Evolutionary conservation across 2,888 invertebrate species (phyloP).

Genomic region (Syritta pipiens): DNA sequence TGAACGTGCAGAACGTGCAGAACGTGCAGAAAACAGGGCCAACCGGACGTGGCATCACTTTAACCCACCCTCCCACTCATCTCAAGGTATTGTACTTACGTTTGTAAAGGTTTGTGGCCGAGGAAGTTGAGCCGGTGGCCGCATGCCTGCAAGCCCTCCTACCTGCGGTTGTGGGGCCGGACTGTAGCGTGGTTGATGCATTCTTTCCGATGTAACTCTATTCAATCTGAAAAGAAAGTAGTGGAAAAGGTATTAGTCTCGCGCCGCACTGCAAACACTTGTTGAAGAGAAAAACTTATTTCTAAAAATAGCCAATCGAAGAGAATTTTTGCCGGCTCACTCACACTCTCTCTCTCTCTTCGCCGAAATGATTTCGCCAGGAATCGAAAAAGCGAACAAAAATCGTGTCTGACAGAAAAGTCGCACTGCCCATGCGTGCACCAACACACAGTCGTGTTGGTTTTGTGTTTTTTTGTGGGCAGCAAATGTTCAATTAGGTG

Average conservation of each 20-base stretch:
- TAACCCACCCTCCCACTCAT: no score
- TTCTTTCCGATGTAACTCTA: conserved; percentile 53
- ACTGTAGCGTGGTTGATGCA: conserved; percentile 77
- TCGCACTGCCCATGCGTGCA: conserved; percentile 19
- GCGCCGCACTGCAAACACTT: conserved; percentile 14
- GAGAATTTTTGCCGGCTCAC: neutral
- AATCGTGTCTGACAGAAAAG: neutral
- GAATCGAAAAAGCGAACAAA: no score
- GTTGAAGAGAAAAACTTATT: conserved; percentile 11
- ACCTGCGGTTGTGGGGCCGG: conserved; percentile 73
- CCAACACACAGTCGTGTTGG: neutral
- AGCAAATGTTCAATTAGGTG: conserved; percentile 43
- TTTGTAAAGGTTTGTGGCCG: conserved; percentile 78
- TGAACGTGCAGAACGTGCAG: conserved; percentile 71
- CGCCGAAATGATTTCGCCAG: conserved; percentile 8
- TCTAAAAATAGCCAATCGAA: neutral
- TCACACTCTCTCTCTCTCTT: neutral
- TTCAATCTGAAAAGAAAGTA: conserved; percentile 46
- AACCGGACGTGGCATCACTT: conserved; percentile 32
- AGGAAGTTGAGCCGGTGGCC: conserved; percentile 72
- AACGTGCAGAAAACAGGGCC: conserved; percentile 39
- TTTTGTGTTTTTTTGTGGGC: neutral
- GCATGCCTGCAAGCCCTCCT: conserved; percentile 72
- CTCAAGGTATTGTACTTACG: conserved; percentile 77
- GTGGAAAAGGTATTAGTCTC: no score